Conservation (phyloP, 2,888 invertebrate species). For the Eupsilia transversa region DNA sequence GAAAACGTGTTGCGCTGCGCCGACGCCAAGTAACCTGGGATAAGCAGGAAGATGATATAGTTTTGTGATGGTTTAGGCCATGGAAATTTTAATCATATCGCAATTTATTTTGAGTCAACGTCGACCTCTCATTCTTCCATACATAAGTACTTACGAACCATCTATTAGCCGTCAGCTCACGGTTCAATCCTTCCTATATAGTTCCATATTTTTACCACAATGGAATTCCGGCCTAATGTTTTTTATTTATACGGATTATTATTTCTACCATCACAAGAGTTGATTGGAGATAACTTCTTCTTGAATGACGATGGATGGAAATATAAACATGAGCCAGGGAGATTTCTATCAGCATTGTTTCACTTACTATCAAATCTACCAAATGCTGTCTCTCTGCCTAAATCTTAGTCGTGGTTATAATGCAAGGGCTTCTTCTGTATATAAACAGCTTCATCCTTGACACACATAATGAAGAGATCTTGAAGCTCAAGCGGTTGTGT, state of each 20-base stretch:
- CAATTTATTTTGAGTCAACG: not conserved
- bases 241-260: not conserved
- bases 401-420: slow-evolving; percentile 4
- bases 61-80: not conserved
- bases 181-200: not conserved
- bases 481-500: slow-evolving; percentile 29
- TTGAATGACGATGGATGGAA: not conserved
- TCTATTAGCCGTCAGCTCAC: not conserved
- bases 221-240: not conserved
- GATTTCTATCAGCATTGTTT: slow-evolving; percentile 26
- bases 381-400: not conserved
- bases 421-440: not conserved
- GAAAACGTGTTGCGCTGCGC: too few species aligned
- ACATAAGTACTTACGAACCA: not conserved
- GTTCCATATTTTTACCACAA: not conserved
- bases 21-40: too few species aligned
- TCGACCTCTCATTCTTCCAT: not conserved
- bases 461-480: slow-evolving; percentile 36
- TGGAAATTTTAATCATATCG: not conserved
- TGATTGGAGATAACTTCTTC: not conserved
- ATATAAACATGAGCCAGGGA: not conserved
- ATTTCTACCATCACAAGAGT: not conserved
- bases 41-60: not conserved
- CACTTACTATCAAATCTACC: not conserved
- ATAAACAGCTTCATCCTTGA: slow-evolving; percentile 42